A percentile compares a stretch with the other conserved stretches of the same genome.
phyloP scores from a whole-genome alignment of 2,797 vertebrate genomes.

The Thamnophis elegans region DNA sequence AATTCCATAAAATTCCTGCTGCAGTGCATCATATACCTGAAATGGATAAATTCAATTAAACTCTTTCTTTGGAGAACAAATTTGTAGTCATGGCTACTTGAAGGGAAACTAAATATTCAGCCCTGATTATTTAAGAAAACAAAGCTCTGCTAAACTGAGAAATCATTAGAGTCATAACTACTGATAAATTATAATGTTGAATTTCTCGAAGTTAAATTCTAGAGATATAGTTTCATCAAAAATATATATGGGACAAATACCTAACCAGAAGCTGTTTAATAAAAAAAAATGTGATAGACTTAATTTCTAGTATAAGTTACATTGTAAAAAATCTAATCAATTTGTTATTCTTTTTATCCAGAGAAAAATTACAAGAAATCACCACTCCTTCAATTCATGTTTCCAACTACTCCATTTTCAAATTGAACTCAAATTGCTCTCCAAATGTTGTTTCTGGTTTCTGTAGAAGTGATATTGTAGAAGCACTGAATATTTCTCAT shows the following conservation, averaged over 20 bases:
- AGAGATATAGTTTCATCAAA: background rate
- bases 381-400: background rate
- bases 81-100: background rate
- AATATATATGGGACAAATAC: background rate
- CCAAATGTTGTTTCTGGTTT: background rate
- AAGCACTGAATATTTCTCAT: background rate
- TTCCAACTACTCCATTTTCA: background rate
- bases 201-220: background rate
- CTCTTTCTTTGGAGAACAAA: background rate
- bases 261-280: too few relatives aligned
- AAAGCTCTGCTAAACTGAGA: background rate
- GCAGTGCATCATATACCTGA: background rate
- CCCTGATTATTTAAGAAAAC: background rate
- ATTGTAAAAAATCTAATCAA: background rate
- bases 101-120: background rate
- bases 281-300: background rate
- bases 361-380: background rate
- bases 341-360: background rate
- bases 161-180: background rate
- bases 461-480: background rate
- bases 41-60: background rate
- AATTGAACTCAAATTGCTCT: background rate
- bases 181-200: background rate
- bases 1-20: background rate
- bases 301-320: background rate